Evolutionary conservation across 2,113 vertebrate genomes (phyloP), one percentile per base, ranked within the genome.

Genomic region (Acinonyx jubatus): DNA sequence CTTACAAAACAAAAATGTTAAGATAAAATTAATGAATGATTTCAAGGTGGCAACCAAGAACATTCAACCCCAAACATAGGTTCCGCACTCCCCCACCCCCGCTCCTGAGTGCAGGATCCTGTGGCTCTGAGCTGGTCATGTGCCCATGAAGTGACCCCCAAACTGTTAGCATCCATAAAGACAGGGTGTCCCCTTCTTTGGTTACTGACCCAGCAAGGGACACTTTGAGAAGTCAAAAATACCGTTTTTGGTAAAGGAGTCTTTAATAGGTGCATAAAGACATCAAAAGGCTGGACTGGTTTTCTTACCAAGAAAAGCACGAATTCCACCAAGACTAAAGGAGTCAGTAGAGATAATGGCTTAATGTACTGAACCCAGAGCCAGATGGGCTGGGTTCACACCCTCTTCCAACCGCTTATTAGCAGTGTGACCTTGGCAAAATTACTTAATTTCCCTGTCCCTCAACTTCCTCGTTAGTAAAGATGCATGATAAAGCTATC

Each of bases 11-110:
- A n/a, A 19, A 79, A 65, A 71, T 52, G 68, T 55, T 36, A 57
- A 89, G 84, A 57, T 55, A 65, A 80, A 83, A 83, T 5, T 6
- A 80, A 96, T 50, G 63, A 80, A 96, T 50, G 63, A 52, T 79
- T 50, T 82, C 55, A n/a, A 65, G n/a, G 36, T 23, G 81, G 38
- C 6, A 12, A 27, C 68, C 78, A 55, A 80, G 45, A 83, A 13
- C 50, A 66, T 21, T 68, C 29, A 48, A 52, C 14, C 5, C 15
- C 13, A 65, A 36, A 14, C 3, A 0, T 3, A 19, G 19, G 8
- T 14, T 45, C 45, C 45, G 8, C 45, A 45, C 45, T 1, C 45
- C 45, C 45, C 45, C 45, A 2, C 55, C 19, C 4, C 50, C 33
- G 48, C 15, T 36, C 65, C 52, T 6, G 18, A 78, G 48, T 7